A percentile compares a stretch with the other conserved stretches of the same genome.
phyloP scores from a whole-genome alignment of 2,797 vertebrate species.

The Calcarius lapponicus region DNA sequence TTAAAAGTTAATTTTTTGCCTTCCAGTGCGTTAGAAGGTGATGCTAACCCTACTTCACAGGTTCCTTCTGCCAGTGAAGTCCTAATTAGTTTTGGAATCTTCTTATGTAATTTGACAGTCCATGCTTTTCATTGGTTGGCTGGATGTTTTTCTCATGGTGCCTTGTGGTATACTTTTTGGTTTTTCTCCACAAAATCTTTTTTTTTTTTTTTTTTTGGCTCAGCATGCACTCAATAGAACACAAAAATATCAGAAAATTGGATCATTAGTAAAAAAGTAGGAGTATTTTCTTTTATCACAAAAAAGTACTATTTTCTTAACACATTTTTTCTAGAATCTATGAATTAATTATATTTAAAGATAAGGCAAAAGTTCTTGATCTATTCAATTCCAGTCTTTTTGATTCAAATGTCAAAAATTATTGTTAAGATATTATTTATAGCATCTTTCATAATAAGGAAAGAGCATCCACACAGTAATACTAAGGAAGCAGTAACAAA shows the following conservation, averaged over 20 bases:
- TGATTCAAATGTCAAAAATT: neutral
- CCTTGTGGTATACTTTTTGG: rapidly evolving
- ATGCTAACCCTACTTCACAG: neutral
- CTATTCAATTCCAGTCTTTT: neutral
- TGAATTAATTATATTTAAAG: neutral
- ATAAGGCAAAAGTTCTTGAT: neutral
- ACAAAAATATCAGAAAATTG: neutral
- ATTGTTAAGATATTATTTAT: neutral
- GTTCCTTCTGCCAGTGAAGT: neutral
- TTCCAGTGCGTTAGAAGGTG: neutral
- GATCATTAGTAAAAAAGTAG: neutral
- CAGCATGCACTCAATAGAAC: neutral
- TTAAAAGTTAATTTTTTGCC: neutral
- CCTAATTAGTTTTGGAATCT: neutral
- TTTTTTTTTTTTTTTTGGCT: neutral
- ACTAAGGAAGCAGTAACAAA: neutral
- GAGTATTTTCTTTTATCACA: neutral
- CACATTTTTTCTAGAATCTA: neutral
- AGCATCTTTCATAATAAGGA: neutral
- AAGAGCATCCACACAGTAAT: neutral
- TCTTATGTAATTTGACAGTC: neutral
- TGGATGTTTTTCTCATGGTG: neutral
- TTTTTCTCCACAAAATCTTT: neutral
- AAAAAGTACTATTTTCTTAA: neutral
- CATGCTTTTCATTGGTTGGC: rapidly evolving